Base-by-base conservation (phyloP, 2,797 vertebrate genomes). In the Callimico goeldii region DNA sequence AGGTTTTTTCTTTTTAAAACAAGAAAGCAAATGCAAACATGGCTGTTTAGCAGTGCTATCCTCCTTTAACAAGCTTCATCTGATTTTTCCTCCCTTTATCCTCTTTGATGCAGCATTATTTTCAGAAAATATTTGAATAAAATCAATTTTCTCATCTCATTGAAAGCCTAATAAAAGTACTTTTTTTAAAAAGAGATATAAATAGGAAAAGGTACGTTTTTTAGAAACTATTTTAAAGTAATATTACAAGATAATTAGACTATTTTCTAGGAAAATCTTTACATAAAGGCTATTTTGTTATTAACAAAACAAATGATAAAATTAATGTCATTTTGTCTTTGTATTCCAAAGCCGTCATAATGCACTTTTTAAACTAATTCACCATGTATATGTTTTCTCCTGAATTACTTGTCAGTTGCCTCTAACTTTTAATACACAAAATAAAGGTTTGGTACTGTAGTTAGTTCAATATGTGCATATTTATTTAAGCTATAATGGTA, bases 211-310 rank as follows among this genome's bases (percentile, higher is more conserved):
- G 14, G 2, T 67, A 73, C 46, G 10, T 77, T 82, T 73, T 90
- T 57, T 2, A 80, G 89, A 41, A 94, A 52, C 3, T 58, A 41
- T 92, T 96, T 88, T 88, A 20, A 92, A 90, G 28, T 52, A 39
- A 67, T 96, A 41, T 75, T 77, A 91, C 85, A 84, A 46, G 3
- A 92, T 9, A 14, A 79, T 26, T 61, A 36, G 48, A 80, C 77
- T 50, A 48, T 86, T 97, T 94, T 92, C 80, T 64, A 80, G 26
- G 20, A 50, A 85, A 90, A 72, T 58, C 41, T 57, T 95, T 46
- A 73, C 10, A n/a, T 67, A 48, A 83, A 24, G 5, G 19, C 55
- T 15, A 22, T 11, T 30, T 75, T 87, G 22, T 84, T 80, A 30
- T 5, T 61, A 48, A 90, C 1, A 72, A 96, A 96, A 87, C 58